Base-by-base conservation (phyloP, 1,140 invertebrate species). In the Plectus sambesii region DNA sequence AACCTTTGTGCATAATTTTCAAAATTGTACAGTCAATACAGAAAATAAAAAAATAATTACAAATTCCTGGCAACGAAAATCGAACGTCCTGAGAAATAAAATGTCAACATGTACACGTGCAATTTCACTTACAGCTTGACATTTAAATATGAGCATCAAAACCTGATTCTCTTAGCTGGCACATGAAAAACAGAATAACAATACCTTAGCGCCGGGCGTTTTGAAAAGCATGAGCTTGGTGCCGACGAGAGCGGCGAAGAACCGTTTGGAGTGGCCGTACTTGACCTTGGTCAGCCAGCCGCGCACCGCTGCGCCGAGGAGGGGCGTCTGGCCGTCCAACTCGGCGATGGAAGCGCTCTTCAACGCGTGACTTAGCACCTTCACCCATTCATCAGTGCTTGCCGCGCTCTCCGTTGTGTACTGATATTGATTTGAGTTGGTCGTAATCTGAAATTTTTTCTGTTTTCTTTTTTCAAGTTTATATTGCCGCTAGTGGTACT, bases 151-250 rank as follows among this genome's bases (percentile, higher is more conserved):
- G 59, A n/a, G 59, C 12, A 61, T 36, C 47, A 48, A 26, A 53
- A 51, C 19, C 27, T 5, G 19, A 6, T 36, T 53, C 36, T n/a
- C 17, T 43, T 9, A 50, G 52, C 20, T 26, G 49, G 23, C 22
- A 8, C 15, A 48, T n/a, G 44, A 17, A 17, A 12, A 46, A 46
- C 17, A 9, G 9, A 12, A 12, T 47, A n/a, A 20, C 19, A 37
- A 24, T n/a, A 53, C 51, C 17, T 59, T 61, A 27, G 62, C 61
- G 12, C 63, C 62, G 3, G 44, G 25, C 8, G 42, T 53, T 37
- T 57, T 60, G 54, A 60, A 62, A 44, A 62, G 63, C 46, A 62
- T 44, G 25, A 62, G 35, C 30, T 63, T 62, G 19, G 55, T 47
- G 15, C 43, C 47, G 3, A 62, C 51, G 9, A 62, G 35, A 19